Base-by-base conservation (phyloP, 2,113 vertebrate genomes). In the Corythoichthys haematopterus region DNA sequence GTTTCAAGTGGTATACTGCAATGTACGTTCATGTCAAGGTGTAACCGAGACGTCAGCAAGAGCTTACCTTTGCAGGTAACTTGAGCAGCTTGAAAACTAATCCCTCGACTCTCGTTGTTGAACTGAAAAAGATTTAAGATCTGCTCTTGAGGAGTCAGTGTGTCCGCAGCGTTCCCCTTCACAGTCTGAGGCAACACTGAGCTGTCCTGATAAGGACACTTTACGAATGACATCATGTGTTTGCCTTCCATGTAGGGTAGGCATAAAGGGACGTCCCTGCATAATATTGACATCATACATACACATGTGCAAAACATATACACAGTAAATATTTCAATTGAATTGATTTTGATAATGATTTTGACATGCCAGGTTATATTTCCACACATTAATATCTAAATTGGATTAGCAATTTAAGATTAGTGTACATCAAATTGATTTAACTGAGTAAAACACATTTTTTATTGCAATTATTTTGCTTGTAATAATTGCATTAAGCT, bases 221-320 rank as follows among this genome's bases (percentile, higher is more conserved):
- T 37, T 66, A 59, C 0, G 36, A 61, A 66, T 87, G 83, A 87
- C 83, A 80, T 88, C 87, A 85, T 75, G 64, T 28, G 61, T 61
- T 38, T 33, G 53, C 60, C 50, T 57, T 60, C 40, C 35, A 60
- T 60, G 61, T 51, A 62, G 64, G 55, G 61, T 51, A 62, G 64
- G 60, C 59, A 35, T 15, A 37, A 4, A 64, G 58, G 74, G 65
- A 77, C 67, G 59, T 69, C 66, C 83, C 73, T 4, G 14, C 60
- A 80, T 16, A 37, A 15, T 2, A 50, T 58, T 20, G 50, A 56
- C 28, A 56, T 20, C 9, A 53, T 11, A 53, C 52, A 53, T 2
- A 2, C 52, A 53, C 52, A 33, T n/a, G 3, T 20, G 12, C 28
- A 35, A 20, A 4, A 35, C 33, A 55, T 55, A 3, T 33, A 55